Evolutionary conservation across 1,140 invertebrate genomes (phyloP), one percentile per base, ranked within the genome.

Genomic region (Ditylenchus dipsaci): DNA sequence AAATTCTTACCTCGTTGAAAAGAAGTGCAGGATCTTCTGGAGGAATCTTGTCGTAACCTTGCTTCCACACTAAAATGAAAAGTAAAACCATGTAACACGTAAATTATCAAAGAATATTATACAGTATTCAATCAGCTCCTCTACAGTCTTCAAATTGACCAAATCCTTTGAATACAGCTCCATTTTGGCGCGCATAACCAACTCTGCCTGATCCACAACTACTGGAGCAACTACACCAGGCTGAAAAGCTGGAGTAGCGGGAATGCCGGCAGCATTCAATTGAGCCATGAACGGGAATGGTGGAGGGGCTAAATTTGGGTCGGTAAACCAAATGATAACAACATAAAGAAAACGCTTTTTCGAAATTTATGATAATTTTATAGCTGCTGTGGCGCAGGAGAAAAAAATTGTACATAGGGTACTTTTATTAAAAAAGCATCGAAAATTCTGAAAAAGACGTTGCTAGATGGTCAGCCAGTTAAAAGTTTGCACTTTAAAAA

Each of bases 161-260:
- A 69, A 47, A 27, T 69, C 68, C 27, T 59, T 26, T 1, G 43
- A 27, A 38, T 57, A 69, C 29, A 71, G 21, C n/a, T 69, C 67
- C 68, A 74, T 74, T n/a, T 69, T 69, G 21, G 68, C 27, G 47
- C 45, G 65, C 68, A 69, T 74, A 19, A 69, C 56, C 17, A 69
- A 21, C 19, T 69, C 68, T 27, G 30, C 30, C 21, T 61, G 17
- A 29, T 61, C 38, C n/a, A 33, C n/a, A 13, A 43, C n/a, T n/a
- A n/a, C 59, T 29, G 59, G 59, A 21, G 19, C 19, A n/a, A 19
- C n/a, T 8, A 61, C 29, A n/a, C 3, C 3, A 26, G 59, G 71
- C 13, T 38, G 33, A 38, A 38, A 38, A 67, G 38, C 66, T 26
- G 17, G 17, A 38, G 19, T 19, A 69, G n/a, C 45, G 38, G 33